Evolutionary conservation across 2,888 invertebrate species (phyloP).

Genomic region (Philhelius pedissequus): DNA sequence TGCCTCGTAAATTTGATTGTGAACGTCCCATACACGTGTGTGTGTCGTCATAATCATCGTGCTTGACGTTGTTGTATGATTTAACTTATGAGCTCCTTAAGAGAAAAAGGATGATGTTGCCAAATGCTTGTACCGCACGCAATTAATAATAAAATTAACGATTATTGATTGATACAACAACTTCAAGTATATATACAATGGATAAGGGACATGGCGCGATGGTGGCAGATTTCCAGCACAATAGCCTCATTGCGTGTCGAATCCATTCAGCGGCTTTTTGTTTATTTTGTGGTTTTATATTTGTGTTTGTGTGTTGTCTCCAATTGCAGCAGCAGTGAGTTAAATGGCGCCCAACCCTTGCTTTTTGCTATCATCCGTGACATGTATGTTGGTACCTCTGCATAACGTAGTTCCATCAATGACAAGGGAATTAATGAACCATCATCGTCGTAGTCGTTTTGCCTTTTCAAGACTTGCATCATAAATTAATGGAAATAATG

Average conservation of each 20-base stretch:
- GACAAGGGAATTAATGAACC: slow-evolving; percentile 50
- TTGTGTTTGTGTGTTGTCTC: neutral
- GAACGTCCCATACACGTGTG: neutral
- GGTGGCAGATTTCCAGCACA: neutral
- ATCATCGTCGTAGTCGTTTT: slow-evolving; percentile 24
- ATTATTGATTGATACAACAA: slow-evolving; percentile 52
- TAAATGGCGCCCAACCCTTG: slow-evolving; percentile 7
- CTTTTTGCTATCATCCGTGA: slow-evolving; percentile 15
- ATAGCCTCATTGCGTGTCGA: slow-evolving; percentile 35
- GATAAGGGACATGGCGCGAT: too few relatives aligned
- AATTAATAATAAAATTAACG: slow-evolving; percentile 55
- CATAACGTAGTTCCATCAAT: neutral
- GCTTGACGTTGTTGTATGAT: neutral
- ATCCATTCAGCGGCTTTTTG: slow-evolving; percentile 19
- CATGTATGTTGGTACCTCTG: slow-evolving; percentile 26
- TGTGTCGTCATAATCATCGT: neutral
- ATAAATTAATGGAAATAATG: slow-evolving; percentile 46
- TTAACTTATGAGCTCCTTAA: slow-evolving; percentile 12
- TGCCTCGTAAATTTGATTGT: slow-evolving; percentile 29
- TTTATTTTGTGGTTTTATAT: neutral
- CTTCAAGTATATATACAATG: neutral
- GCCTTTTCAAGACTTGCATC: slow-evolving; percentile 32
- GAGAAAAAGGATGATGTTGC: neutral
- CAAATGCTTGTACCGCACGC: slow-evolving; percentile 30
- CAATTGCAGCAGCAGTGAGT: neutral